Conservation (phyloP, 1,140 invertebrate genomes). For the Drosophila pectinifera region DNA sequence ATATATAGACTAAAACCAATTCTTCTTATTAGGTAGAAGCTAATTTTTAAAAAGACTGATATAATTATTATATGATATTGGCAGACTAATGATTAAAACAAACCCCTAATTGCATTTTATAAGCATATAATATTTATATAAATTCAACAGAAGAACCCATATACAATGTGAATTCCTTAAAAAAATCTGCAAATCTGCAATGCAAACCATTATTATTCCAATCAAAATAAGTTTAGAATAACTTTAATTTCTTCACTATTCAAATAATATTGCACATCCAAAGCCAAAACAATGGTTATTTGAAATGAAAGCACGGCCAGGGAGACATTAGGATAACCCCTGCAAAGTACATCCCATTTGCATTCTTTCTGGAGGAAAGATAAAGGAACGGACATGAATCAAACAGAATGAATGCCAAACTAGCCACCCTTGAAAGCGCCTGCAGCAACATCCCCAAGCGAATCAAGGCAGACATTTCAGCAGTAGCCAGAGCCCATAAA, state of each 20-base stretch:
- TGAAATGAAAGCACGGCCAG: background rate
- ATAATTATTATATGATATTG: too few species aligned
- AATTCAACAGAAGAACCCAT: too few species aligned
- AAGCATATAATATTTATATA: too few species aligned
- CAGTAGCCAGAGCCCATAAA: constrained; percentile 64
- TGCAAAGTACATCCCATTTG: constrained; percentile 8
- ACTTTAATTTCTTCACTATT: background rate
- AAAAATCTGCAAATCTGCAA: too few species aligned
- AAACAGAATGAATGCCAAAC: constrained; percentile 19
- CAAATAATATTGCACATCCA: background rate
- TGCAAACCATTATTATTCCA: too few species aligned
- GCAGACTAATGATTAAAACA: too few species aligned
- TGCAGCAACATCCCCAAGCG: constrained; percentile 21
- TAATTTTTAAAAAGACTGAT: too few species aligned
- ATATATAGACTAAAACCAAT: too few species aligned
- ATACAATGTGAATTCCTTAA: too few species aligned
- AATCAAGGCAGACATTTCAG: constrained; percentile 41
- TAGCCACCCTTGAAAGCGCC: constrained; percentile 1
- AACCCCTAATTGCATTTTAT: too few species aligned
- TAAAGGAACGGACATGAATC: constrained; percentile 37
- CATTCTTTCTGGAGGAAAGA: constrained; percentile 5
- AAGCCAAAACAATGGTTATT: background rate
- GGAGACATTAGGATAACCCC: background rate
- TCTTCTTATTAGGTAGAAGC: too few species aligned
- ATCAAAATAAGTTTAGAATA: background rate